Evolutionary conservation across 1,140 invertebrate species (phyloP), one percentile per base, ranked within the genome.

Genomic region (Magallana ariakensis): DNA sequence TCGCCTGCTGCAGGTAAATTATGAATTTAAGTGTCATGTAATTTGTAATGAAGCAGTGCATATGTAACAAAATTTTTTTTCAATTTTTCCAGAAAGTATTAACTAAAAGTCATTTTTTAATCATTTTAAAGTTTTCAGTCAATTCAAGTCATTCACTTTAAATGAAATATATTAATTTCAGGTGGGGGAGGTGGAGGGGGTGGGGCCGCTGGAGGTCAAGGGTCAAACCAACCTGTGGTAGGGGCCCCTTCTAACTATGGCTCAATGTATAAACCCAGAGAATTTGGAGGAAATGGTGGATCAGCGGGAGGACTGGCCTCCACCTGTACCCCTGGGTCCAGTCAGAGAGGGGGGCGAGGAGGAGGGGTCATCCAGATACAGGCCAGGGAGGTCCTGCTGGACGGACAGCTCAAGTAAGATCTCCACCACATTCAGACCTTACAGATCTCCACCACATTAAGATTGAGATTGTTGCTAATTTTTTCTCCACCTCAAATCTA

Each of bases 131-230:
- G 33, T 46, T 46, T 46, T 46, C 33, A 46, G 33, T 46, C 33
- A 46, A 2, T 46, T 46, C n/a, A n/a, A n/a, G n/a, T n/a, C n/a
- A n/a, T n/a, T n/a, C n/a, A n/a, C n/a, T n/a, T n/a, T n/a, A n/a
- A 62, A 16, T 62, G 4, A 3, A 62, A 62, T 62, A 13, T 13
- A 19, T 13, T 9, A 19, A n/a, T 83, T 26, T 56, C 54, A 92
- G 92, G 91, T 88, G 92, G 91, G 5, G 90, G 91, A 83, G 92
- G 92, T 46, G 92, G 91, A 56, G 91, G 92, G 54, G 90, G 90
- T 88, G 92, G 89, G 54, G 92, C 91, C 54, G 90, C 89, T 13
- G 92, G 92, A 53, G 92, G 92, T 83, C 91, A 92, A 83, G 91
- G 89, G 5, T 81, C 80, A 56, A 80, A 87, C 83, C 89, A 91